Evolutionary conservation across 2,888 invertebrate genomes (phyloP).

Genomic region (Sabatieria punctata): DNA sequence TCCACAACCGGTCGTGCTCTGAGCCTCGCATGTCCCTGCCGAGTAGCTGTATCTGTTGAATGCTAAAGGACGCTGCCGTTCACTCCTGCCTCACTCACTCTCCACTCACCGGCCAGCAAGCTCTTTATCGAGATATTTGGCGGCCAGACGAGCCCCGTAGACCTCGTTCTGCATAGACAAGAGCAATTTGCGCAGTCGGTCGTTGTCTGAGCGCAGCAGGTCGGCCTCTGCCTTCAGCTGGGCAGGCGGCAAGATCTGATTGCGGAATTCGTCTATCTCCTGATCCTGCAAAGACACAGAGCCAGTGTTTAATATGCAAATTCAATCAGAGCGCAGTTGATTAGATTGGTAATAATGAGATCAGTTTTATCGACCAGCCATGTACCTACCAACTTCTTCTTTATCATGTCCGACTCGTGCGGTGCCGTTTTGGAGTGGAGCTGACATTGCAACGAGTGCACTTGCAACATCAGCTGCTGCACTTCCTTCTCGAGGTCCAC

Average conservation of each 20-base stretch:
- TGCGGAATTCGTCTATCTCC: constrained; percentile 33
- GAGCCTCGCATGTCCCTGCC: constrained; percentile 61
- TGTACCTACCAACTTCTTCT: constrained; percentile 36
- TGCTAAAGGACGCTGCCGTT: constrained; percentile 43
- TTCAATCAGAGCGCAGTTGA: neutral
- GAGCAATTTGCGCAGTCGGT: constrained; percentile 50
- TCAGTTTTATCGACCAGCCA: neutral
- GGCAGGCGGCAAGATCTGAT: constrained; percentile 21
- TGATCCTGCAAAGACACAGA: constrained; percentile 37
- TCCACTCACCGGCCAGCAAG: constrained; percentile 44
- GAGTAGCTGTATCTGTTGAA: constrained; percentile 65
- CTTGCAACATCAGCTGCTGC: constrained; percentile 45
- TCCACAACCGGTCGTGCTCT: constrained; percentile 58
- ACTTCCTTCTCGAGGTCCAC: constrained; percentile 46
- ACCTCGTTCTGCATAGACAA: constrained; percentile 60
- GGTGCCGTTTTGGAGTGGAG: constrained; percentile 31
- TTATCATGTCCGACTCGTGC: constrained; percentile 39
- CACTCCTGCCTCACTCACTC: neutral
- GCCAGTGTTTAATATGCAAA: too few relatives aligned
- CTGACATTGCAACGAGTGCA: constrained; percentile 29
- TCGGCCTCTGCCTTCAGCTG: constrained; percentile 13
- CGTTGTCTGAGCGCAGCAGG: constrained; percentile 46
- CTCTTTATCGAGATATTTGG: constrained; percentile 69
- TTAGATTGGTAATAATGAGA: neutral
- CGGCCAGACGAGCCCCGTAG: constrained; percentile 62